Evolutionary conservation across 2,888 invertebrate genomes (phyloP).

Genomic region (Torymus texanus): DNA sequence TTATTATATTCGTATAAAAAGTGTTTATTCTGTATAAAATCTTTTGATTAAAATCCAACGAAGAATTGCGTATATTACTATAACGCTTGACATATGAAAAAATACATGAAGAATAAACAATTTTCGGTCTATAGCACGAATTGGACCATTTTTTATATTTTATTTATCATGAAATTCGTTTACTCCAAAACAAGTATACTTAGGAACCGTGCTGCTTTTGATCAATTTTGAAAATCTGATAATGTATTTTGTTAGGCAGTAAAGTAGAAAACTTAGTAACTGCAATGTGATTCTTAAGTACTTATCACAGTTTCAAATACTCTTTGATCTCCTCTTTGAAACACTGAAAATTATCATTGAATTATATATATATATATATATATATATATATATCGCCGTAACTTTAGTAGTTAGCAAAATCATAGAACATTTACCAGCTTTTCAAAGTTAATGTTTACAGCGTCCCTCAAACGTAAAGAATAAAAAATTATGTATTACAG

Average conservation of each 20-base stretch:
- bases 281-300: constrained; percentile 30
- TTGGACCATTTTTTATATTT: constrained; percentile 22
- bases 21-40: constrained; percentile 65
- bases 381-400: too few relatives aligned
- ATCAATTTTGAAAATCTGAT: constrained; percentile 31
- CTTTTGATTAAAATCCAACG: constrained; percentile 58
- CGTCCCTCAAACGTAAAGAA: neutral
- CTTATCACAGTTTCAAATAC: constrained; percentile 37
- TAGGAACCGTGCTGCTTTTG: neutral
- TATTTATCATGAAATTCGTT: neutral
- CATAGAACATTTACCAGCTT: constrained; percentile 27
- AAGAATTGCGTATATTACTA: constrained; percentile 19
- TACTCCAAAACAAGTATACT: neutral
- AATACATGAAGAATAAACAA: constrained; percentile 11
- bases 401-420: neutral
- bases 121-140: constrained; percentile 48
- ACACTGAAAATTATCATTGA: neutral
- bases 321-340: constrained; percentile 17
- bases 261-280: constrained; percentile 10
- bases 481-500: neutral
- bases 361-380: too few relatives aligned
- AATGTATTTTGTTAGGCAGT: constrained; percentile 32
- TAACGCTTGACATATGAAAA: constrained; percentile 21
- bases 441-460: constrained; percentile 29
- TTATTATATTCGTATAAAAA: constrained; percentile 62